Evolutionary conservation across 2,113 vertebrate species (phyloP).

Genomic region (Pterocles gutturalis): DNA sequence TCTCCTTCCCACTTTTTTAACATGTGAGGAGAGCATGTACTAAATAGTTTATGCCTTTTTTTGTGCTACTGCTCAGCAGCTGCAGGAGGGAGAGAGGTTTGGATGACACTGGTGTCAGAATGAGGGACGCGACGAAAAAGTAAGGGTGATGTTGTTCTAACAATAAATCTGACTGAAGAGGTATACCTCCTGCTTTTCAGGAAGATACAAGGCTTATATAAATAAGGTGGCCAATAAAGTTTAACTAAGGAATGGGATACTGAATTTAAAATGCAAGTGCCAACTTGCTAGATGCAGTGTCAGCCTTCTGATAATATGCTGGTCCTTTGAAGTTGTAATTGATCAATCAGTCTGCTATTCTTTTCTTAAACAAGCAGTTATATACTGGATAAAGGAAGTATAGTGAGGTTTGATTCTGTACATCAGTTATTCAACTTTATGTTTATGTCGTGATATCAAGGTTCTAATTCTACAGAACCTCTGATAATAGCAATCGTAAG

Average conservation of each 20-base stretch:
- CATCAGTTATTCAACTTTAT: neutral
- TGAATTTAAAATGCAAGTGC: neutral
- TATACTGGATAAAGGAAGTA: neutral
- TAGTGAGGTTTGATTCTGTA: conserved; percentile 50
- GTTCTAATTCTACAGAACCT: neutral
- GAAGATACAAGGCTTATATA: neutral
- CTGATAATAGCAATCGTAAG: conserved; percentile 44
- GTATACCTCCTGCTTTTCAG: neutral
- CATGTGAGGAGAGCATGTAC: fast-evolving
- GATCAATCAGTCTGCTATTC: conserved; percentile 36
- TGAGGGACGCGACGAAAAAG: neutral
- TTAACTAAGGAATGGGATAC: neutral
- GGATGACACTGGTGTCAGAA: neutral
- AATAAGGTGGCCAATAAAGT: neutral
- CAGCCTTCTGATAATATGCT: neutral
- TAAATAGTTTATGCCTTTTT: neutral
- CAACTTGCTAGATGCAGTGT: neutral
- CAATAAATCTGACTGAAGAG: neutral
- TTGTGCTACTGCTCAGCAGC: neutral
- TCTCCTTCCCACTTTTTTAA: neutral
- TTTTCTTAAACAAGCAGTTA: neutral
- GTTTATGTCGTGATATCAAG: neutral
- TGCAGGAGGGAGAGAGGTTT: neutral
- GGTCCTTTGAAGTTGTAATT: conserved; percentile 49
- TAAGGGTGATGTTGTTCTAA: neutral